A percentile compares a stretch with the other conserved stretches of the same genome.
These are phyloP conservation scores for Cantharis flavilabris DNA, from an alignment of 2,888 invertebrate species.

Conservation along the genomic window DNA sequence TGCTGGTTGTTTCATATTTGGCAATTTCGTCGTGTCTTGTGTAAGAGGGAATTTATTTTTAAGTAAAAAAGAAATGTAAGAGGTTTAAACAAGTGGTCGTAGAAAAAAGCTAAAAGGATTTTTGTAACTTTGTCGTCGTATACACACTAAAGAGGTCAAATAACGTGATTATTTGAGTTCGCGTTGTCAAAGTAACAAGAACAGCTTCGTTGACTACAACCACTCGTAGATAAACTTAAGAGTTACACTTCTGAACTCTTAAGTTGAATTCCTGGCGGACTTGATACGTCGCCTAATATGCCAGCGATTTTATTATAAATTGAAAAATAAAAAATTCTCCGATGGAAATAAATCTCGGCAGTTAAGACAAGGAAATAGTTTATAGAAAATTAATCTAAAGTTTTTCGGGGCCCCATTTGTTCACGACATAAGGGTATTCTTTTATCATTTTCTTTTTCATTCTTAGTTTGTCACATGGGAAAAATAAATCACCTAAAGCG, in stretches of 20 bases:
- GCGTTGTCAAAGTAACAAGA: conserved; percentile 23
- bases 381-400: conserved; percentile 31
- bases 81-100: neutral
- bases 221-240: conserved; percentile 20
- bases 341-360: conserved; percentile 17
- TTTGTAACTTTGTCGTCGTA: conserved; percentile 37
- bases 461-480: conserved; percentile 45
- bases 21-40: neutral
- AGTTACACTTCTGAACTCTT: conserved; percentile 16
- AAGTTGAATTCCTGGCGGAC: conserved; percentile 13
- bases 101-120: conserved; percentile 19
- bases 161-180: conserved; percentile 38
- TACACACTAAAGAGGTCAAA: conserved; percentile 32
- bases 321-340: neutral
- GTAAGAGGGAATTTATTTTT: neutral
- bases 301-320: neutral
- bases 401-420: conserved; percentile 29
- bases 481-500: conserved; percentile 45
- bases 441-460: conserved; percentile 45
- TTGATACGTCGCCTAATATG: conserved; percentile 7
- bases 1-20: neutral
- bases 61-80: neutral
- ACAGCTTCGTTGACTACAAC: neutral
- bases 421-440: conserved; percentile 37
- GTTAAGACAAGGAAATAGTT: conserved; percentile 18